Base-by-base conservation (phyloP, 2,888 invertebrate genomes). In the Caenorhabditis becei region DNA sequence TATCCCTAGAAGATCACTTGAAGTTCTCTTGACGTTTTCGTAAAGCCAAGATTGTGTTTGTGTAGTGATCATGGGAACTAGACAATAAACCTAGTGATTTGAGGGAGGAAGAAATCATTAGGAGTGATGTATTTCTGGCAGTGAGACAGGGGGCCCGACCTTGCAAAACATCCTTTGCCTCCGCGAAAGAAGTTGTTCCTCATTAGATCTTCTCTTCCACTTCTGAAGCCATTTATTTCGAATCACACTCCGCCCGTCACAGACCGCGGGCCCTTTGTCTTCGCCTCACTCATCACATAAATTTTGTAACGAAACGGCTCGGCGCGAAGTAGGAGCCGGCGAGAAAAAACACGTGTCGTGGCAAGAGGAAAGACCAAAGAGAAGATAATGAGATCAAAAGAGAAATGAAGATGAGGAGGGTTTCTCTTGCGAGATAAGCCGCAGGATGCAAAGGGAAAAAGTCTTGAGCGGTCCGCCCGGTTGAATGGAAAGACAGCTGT, bases 361-460 rank as follows among this genome's bases (percentile, higher is more conserved):
- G 59, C 65, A 23, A 70, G 75, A 51, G 35, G 61, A 69, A 77
- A 78, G 77, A 78, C 77, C 70, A 75, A 75, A 66, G 66, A 41
- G 66, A 75, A 75, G 75, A 75, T 75, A 75, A 75, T 75, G 75
- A 75, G 75, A 75, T 75, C 75, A 75, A 75, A 75, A 41, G 75
- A 75, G 66, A 66, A 66, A 75, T 66, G 72, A 61, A 24, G 71
- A 72, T 54, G 71, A 74, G 44, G 66, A 65, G 66, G 20, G 66
- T 61, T 59, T 62, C 35, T 47, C 28, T 54, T 7, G 11, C 14
- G 44, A 28, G 66, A 75, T 59, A 66, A 75, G 75, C 75, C 75
- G 75, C 75, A 75, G 75, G 66, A 59, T 74, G 74, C 65, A 28
- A 72, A 65, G 59, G 41, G 41, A 51, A 66, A 65, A 37, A 7